Evolutionary conservation across 2,797 vertebrate genomes (phyloP).

Genomic region (Pangasius mekongensis): DNA sequence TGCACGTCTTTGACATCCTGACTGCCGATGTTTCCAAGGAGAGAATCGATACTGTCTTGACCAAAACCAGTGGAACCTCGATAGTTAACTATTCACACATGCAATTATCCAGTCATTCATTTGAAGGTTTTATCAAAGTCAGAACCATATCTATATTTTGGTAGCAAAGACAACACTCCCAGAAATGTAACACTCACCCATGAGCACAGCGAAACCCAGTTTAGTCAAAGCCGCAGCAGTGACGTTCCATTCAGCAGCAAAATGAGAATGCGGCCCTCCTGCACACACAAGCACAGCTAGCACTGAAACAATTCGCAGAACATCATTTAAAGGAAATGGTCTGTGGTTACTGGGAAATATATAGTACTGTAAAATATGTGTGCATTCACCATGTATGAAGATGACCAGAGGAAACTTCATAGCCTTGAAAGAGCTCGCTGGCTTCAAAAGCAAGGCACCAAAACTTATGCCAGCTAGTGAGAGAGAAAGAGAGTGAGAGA

Average conservation of each 20-base stretch:
- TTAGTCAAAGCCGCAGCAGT: slow-evolving; percentile 75
- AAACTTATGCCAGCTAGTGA: slow-evolving; percentile 76
- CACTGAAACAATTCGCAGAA: neutral
- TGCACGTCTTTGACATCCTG: slow-evolving; percentile 86
- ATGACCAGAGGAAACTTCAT: slow-evolving; percentile 75
- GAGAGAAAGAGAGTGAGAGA: slow-evolving; percentile 6
- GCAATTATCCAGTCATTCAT: slow-evolving; percentile 12
- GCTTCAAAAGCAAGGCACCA: slow-evolving; percentile 79
- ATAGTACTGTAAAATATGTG: neutral
- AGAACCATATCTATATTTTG: neutral
- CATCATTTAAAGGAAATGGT: neutral
- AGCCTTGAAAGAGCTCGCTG: slow-evolving; percentile 3
- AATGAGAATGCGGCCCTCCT: slow-evolving; percentile 86
- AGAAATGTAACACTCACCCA: slow-evolving; percentile 73
- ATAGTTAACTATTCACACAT: slow-evolving; percentile 76
- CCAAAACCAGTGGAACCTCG: slow-evolving; percentile 85
- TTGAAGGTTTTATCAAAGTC: neutral
- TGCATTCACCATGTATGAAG: slow-evolving; percentile 79
- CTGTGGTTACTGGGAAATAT: neutral
- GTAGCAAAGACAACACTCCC: neutral
- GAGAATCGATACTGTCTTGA: slow-evolving; percentile 81
- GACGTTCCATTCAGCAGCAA: slow-evolving; percentile 79
- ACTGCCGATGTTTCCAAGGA: slow-evolving; percentile 78
- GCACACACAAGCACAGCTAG: neutral
- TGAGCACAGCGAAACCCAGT: slow-evolving; percentile 81